A percentile compares a stretch with the other conserved stretches of the same genome.
Evolutionary conservation across 2,888 invertebrate species (phyloP).

Genomic region (Vandiemenella viatica): DNA sequence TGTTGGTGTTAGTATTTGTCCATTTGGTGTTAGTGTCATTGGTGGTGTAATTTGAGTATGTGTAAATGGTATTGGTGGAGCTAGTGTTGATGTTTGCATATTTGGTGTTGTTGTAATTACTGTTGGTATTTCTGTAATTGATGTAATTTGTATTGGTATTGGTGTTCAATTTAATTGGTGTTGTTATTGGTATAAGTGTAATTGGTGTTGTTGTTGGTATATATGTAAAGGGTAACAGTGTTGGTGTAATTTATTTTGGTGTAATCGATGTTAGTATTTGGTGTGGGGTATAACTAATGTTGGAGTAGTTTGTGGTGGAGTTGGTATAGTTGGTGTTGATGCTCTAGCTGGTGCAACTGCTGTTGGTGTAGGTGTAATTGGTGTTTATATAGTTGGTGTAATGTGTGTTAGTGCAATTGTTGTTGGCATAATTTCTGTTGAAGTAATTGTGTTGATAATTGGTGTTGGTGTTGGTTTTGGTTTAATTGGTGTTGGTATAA

Average conservation of each 20-base stretch:
- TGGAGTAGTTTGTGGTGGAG: not conserved
- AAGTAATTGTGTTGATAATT: not conserved
- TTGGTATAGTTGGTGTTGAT: not conserved
- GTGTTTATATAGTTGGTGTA: not conserved
- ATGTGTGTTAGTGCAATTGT: not conserved
- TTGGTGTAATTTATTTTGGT: no score
- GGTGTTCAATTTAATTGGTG: no score
- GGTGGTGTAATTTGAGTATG: constrained; percentile 14
- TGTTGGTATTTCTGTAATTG: not conserved
- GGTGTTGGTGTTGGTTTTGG: not conserved
- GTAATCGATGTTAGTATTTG: not conserved
- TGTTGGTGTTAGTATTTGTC: not conserved
- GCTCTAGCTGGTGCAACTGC: not conserved
- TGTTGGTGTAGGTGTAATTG: not conserved
- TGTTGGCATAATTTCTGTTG: not conserved
- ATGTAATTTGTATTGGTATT: not conserved
- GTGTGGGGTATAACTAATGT: not conserved
- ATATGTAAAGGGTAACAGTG: not conserved
- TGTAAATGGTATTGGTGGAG: constrained; percentile 15
- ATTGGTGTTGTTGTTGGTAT: not conserved
- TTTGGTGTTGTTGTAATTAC: not conserved
- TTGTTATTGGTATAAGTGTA: not conserved
- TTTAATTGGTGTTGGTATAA: no score
- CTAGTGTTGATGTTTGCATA: not conserved
- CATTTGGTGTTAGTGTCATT: not conserved